A percentile compares a stretch with the other conserved stretches of the same genome.
These are phyloP conservation scores for Enteromius viviparus DNA, from an alignment of 2,797 vertebrate genomes.

Conservation along the genomic window DNA sequence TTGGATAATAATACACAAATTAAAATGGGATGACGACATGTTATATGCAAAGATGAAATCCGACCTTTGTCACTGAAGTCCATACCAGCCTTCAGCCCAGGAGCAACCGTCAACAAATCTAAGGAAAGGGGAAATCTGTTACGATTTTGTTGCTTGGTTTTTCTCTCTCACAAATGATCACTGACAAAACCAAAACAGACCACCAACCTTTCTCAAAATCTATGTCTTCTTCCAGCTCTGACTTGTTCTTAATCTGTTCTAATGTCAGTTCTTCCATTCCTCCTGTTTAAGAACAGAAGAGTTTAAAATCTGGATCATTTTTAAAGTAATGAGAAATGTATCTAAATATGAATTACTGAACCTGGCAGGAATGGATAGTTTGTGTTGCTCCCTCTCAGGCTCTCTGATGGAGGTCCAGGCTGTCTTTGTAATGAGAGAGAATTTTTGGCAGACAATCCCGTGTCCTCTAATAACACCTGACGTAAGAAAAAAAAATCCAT, in stretches of 20 bases:
- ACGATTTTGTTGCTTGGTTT: background rate
- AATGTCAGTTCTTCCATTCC: slow-evolving; percentile 91
- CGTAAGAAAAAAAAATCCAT: background rate
- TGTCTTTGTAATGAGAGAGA: slow-evolving; percentile 89
- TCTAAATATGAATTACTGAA: slow-evolving; percentile 55
- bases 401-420: slow-evolving; percentile 84
- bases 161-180: background rate
- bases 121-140: background rate
- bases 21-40: background rate
- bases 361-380: slow-evolving; percentile 92
- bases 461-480: slow-evolving; percentile 82
- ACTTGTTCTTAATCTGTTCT: slow-evolving; percentile 82
- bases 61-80: slow-evolving; percentile 85
- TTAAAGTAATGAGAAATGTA: too few species aligned
- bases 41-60: background rate
- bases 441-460: slow-evolving; percentile 85
- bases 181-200: background rate
- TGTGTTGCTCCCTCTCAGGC: slow-evolving; percentile 87
- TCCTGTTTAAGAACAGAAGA: slow-evolving; percentile 65
- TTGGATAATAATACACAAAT: background rate
- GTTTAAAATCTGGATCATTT: background rate
- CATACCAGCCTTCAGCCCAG: slow-evolving; percentile 86
- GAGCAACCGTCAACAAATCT: slow-evolving; percentile 86
- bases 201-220: slow-evolving; percentile 86
- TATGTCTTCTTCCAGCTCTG: slow-evolving; percentile 83